Evolutionary conservation across 2,113 vertebrate genomes (phyloP).

Genomic region (Sylvia atricapilla): DNA sequence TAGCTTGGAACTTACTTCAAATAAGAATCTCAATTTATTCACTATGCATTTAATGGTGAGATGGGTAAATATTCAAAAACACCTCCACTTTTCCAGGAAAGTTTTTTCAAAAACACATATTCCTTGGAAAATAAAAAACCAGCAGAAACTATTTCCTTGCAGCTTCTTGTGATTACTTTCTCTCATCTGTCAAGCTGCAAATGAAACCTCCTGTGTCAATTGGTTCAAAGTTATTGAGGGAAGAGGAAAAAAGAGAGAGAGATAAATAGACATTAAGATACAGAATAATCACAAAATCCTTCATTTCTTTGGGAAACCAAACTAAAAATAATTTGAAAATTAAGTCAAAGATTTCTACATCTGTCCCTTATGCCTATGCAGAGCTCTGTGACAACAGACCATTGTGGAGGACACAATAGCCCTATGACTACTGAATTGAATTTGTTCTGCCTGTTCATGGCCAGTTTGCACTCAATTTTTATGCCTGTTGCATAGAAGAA

Average conservation of each 20-base stretch:
- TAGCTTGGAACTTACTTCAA: background rate
- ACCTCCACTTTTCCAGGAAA: background rate
- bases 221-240: background rate
- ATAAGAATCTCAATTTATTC: background rate
- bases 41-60: background rate
- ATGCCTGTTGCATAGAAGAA: constrained; percentile 37
- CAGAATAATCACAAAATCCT: background rate
- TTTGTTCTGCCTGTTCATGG: constrained; percentile 54
- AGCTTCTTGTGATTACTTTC: background rate
- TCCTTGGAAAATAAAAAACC: background rate
- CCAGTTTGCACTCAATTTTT: constrained; percentile 44
- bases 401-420: background rate
- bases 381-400: background rate
- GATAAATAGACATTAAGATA: background rate
- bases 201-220: background rate
- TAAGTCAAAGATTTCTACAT: background rate
- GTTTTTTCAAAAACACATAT: background rate
- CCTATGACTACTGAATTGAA: background rate
- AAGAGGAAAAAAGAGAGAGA: background rate
- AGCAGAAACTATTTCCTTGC: background rate
- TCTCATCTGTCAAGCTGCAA: background rate
- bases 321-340: constrained; percentile 19
- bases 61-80: background rate
- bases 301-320: background rate
- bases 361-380: background rate